Base-by-base conservation (phyloP, 2,888 invertebrate species). In the Ptychoptera albimana region DNA sequence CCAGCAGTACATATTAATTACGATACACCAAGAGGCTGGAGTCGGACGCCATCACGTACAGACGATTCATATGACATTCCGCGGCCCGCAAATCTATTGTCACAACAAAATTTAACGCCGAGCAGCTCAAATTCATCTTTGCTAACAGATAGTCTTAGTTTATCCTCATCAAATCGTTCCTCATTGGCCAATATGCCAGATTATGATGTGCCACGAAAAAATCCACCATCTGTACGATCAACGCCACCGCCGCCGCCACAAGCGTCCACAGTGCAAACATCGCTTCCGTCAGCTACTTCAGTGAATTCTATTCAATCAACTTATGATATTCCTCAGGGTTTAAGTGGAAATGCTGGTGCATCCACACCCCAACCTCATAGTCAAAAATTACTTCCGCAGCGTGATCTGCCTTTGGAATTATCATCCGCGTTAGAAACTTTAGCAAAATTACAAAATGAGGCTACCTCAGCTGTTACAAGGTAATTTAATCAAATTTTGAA, bases 381-480 rank as follows among this genome's bases (percentile, higher is more conserved):
- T 34, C 59, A 58, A 49, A 38, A 36, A 42, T 48, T 58, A 54
- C 54, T 51, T 30, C 29, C 41, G n/a, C 53, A 49, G 52, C 77
- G 76, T 63, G 78, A 79, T 56, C 66, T 87, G 48, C 82, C 82
- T 1, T 60, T 86, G 51, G 82, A 84, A 57, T 67, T 83, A 50
- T 75, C 75, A 53, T 79, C 84, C 30, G 86, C 86, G 1, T 66
- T 85, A 52, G 83, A 86, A 53, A 75, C 77, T 44, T 66, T 86
- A 51, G 79, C 80, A 51, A 78, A 78, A 56, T 64, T 83, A 50
- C 82, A 85, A 60, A 74, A 71, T 47, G 89, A 92, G 64, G 83
- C 88, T 1, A 83, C 85, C 29, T 76, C 78, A 44, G 81, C 89
- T 34, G 83, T 87, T 49, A 77, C 79, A n/a, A 75, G 77, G 60